A percentile compares a stretch with the other conserved stretches of the same genome.
Conservation (phyloP, 92 coral and sea anemone species). For the Ricordea florida region DNA sequence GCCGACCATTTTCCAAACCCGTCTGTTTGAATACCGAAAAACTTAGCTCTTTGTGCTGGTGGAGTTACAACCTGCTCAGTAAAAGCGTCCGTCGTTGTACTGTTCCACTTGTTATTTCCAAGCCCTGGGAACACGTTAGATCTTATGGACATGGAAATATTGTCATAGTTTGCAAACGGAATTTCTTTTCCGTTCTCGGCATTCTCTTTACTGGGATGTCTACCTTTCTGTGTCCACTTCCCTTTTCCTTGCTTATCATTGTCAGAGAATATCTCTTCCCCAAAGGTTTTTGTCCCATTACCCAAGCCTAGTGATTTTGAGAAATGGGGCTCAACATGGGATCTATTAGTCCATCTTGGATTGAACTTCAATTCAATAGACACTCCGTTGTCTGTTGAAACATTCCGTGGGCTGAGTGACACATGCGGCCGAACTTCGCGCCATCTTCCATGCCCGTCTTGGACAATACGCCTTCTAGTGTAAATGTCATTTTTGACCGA, state of each 20-base stretch:
- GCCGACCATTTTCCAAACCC: constrained; percentile 92
- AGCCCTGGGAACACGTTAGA: constrained; percentile 94
- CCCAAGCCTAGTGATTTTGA: not conserved
- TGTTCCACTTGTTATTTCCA: constrained; percentile 85
- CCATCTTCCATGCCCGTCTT: constrained; percentile 97
- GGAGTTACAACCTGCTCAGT: constrained; percentile 57
- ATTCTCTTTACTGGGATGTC: not conserved
- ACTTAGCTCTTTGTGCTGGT: constrained; percentile 64
- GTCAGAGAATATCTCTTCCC: not conserved
- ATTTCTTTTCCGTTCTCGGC: not conserved
- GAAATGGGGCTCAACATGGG: not conserved
- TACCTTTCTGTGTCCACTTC: not conserved
- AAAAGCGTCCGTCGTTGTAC: constrained; percentile 71
- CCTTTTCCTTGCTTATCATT: not conserved
- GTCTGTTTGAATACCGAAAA: constrained; percentile 85
- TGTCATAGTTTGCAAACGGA: constrained; percentile 43
- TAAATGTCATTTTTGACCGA: not conserved
- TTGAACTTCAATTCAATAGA: not conserved
- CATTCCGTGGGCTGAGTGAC: not conserved
- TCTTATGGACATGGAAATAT: constrained; percentile 74
- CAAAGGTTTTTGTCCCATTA: not conserved
- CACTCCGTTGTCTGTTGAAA: not conserved
- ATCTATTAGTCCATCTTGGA: too few species aligned
- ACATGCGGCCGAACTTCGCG: constrained; percentile 77
- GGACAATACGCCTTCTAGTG: constrained; percentile 75